Base-by-base conservation (phyloP, 2,888 invertebrate genomes). In the Dicyrtomina minuta region DNA sequence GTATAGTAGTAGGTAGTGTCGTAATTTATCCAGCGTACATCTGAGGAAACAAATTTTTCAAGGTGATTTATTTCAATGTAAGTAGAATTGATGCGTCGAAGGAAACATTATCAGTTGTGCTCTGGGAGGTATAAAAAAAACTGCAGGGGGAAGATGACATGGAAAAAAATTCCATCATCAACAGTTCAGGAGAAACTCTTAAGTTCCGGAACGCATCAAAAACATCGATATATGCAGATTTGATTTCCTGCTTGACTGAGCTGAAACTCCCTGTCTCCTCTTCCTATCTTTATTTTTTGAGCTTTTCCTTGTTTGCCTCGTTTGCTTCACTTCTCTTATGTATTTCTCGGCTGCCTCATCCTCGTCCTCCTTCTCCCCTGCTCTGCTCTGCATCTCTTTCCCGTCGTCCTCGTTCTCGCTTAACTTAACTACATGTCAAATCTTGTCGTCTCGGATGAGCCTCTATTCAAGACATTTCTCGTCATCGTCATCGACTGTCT, bases 171-270 rank as follows among this genome's bases (percentile, higher is more conserved):
- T 41, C 41, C 58, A 58, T 58, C 58, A 58, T 58, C 58, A 58
- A 58, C 58, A 58, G 58, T 41, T 58, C 39, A 26, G 53, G 1
- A 3, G 1, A 22, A 22, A 22, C 24, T 53, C 53, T 22, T 22
- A 53, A 53, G 53, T 22, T 53, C 53, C 56, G 58, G 41, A 58
- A 58, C 33, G 58, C 39, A 41, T 58, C 58, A 58, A 58, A 58
- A 20, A 41, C 58, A 58, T 58, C 58, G 58, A 58, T 58, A 58
- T 58, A 58, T 41, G 58, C 58, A 58, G 58, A 58, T 58, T 53
- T 58, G 58, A 58, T 58, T 58, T 58, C 41, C 22, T 58, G 58
- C 58, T 58, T 58, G 58, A 41, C 39, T 17, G 41, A 58, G 58
- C 41, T 41, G 58, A 58, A 58, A 58, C 58, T 58, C 56, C 27